A percentile compares a stretch with the other conserved stretches of the same genome.
These are phyloP conservation scores for Amphiura filiformis DNA, from an alignment of 35 echinoderm and acorn worm species.

Conservation along the genomic window DNA sequence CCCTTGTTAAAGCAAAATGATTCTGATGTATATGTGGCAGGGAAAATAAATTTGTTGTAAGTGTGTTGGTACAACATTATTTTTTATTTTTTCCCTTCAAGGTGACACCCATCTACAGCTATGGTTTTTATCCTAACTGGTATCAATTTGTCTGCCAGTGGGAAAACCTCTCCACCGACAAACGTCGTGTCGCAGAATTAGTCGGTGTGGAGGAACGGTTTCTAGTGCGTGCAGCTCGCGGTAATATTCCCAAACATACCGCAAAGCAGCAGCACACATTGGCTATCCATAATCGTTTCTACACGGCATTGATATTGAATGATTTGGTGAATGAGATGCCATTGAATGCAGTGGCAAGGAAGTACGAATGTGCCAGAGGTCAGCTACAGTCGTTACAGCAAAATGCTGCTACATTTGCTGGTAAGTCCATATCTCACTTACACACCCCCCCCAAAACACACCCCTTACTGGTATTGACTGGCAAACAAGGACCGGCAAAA, in stretches of 20 bases:
- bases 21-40: too few relatives aligned
- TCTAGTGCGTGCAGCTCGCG: slow-evolving; percentile 67
- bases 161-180: slow-evolving; percentile 81
- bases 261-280: slow-evolving; percentile 61
- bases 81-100: background rate
- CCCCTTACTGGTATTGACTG: too few relatives aligned
- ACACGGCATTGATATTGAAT: slow-evolving; percentile 73
- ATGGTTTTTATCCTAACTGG: slow-evolving; percentile 85
- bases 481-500: too few relatives aligned
- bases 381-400: slow-evolving; percentile 94
- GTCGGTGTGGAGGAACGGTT: slow-evolving; percentile 93
- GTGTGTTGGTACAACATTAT: too few relatives aligned
- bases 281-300: slow-evolving; percentile 86
- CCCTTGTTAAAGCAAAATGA: too few relatives aligned
- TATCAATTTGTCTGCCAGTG: slow-evolving; percentile 87
- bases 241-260: slow-evolving; percentile 38
- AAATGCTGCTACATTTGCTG: slow-evolving; percentile 92
- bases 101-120: slow-evolving; percentile 97
- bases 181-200: slow-evolving; percentile 79
- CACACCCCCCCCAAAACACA: background rate
- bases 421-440: slow-evolving; percentile 21
- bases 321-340: slow-evolving; percentile 93
- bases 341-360: slow-evolving; percentile 54
- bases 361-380: slow-evolving; percentile 80
- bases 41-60: too few relatives aligned